Percentiles rank a stretch among this genome's conserved stretches.
phyloP scores from a whole-genome alignment of 2,797 vertebrate genomes.

The Pteronotus mesoamericanus region DNA sequence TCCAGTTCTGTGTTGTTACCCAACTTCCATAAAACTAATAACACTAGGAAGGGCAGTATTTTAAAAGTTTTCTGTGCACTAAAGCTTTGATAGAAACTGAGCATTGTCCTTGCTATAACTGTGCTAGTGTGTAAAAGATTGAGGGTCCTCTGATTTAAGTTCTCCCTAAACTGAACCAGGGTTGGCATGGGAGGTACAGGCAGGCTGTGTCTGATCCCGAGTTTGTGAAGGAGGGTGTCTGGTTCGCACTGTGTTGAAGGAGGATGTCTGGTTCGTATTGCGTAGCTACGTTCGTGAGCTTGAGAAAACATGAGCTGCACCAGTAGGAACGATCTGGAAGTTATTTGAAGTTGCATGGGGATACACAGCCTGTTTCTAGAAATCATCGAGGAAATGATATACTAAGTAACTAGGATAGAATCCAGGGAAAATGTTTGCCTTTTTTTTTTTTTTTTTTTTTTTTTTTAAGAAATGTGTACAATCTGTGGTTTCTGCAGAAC shows the following conservation, averaged over 20 bases:
- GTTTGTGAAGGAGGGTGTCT: neutral
- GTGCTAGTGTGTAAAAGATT: neutral
- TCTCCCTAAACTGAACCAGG: neutral
- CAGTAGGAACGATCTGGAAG: neutral
- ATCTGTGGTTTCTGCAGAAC: constrained; percentile 1
- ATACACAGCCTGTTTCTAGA: neutral
- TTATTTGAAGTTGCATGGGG: neutral
- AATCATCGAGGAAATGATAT: neutral
- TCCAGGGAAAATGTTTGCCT: neutral
- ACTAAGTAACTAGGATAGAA: neutral
- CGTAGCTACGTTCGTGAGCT: neutral
- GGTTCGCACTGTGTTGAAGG: neutral
- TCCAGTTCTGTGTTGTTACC: neutral
- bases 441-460: neutral
- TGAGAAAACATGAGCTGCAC: neutral
- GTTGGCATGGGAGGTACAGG: neutral
- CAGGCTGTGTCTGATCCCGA: neutral
- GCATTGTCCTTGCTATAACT: neutral
- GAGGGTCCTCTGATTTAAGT: neutral
- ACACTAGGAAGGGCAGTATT: neutral
- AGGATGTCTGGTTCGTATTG: neutral
- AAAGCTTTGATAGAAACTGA: neutral
- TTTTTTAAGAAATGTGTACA: neutral
- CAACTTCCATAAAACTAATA: neutral
- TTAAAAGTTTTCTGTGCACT: neutral